Percentiles rank a stretch among this genome's conserved stretches.
Conservation (phyloP, 2,888 invertebrate genomes). For the Mechanitis mazaeus region DNA sequence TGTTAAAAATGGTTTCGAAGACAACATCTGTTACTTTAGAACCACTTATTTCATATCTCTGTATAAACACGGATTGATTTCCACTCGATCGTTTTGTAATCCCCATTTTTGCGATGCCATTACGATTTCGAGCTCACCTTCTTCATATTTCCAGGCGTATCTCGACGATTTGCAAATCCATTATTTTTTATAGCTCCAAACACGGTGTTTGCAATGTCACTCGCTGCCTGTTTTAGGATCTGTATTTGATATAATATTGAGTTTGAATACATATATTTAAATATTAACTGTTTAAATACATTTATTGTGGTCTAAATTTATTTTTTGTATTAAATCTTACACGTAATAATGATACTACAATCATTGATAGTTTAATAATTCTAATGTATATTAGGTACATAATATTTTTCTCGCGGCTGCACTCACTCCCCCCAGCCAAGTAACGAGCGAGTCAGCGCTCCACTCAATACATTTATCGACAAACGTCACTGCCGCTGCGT, state of each 20-base stretch:
- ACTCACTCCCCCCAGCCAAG: slow-evolving; percentile 34
- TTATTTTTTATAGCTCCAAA: slow-evolving; percentile 75
- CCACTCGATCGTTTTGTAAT: slow-evolving; percentile 73
- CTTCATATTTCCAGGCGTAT: slow-evolving; percentile 76
- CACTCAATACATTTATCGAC: slow-evolving; percentile 73
- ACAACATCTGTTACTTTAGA: slow-evolving; percentile 26
- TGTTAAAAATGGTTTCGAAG: neutral
- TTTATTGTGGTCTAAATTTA: too few relatives aligned
- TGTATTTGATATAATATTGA: slow-evolving; percentile 29
- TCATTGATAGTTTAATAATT: too few relatives aligned
- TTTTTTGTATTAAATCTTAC: too few relatives aligned
- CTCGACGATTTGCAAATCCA: slow-evolving; percentile 74
- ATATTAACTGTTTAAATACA: too few relatives aligned
- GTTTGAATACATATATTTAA: too few relatives aligned
- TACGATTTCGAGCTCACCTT: slow-evolving; percentile 74
- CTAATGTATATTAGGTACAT: neutral
- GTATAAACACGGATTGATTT: slow-evolving; percentile 63
- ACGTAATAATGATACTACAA: too few relatives aligned
- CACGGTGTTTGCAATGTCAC: slow-evolving; percentile 64
- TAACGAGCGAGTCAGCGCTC: slow-evolving; percentile 47
- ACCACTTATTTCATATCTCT: slow-evolving; percentile 45
- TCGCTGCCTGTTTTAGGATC: slow-evolving; percentile 56
- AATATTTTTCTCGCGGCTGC: slow-evolving; percentile 18
- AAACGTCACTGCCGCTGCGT: slow-evolving; percentile 72
- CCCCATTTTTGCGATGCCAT: slow-evolving; percentile 73